Base-by-base conservation (phyloP, 2,113 vertebrate species). In the Euleptes europaea region DNA sequence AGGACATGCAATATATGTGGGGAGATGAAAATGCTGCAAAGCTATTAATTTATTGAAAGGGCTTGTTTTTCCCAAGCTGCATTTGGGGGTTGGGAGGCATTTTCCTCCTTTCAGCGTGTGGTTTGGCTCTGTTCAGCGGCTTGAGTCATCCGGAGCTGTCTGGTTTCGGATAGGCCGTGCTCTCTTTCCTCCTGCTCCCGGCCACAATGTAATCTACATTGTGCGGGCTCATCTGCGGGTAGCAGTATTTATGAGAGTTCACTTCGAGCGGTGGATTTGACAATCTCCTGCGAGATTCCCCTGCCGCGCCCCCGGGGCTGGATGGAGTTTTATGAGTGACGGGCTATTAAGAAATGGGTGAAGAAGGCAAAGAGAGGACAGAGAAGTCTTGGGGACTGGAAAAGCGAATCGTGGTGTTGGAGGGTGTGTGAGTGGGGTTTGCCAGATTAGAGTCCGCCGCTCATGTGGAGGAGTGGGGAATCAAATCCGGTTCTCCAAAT, bases 1-100 rank as follows among this genome's bases (percentile, higher is more conserved):
- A 33, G 28, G 51, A n/a, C 38, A 60, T 44, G 28, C 28, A 63
- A 8, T 63, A 73, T 11, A 73, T 42, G 72, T 14, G 17, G 38
- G 49, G 49, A 35, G 47, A 21, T 40, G 33, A 15, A 15, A 35
- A 71, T 11, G 31, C 13, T 12, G 10, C 49, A 8, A 40, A 72
- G 72, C 54, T 63, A 83, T 74, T 60, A 47, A 82, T 82, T 60
- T 82, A 40, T 72, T 72, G 38, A 82, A 72, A 72, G 6, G 60
- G 23, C 19, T 26, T 77, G 33, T 54, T 72, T 83, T 74, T 47
- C 19, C 17, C 10, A 63, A 31, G n/a, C 70, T 44, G 38, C 42
- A 47, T 73, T 73, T 60, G 35, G 69, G 51, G 21, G 44, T 60
- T 7, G 28, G 28, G n/a, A 63, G 8, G 15, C 60, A 40, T 57